A percentile compares a stretch with the other conserved stretches of the same genome.
Evolutionary conservation across 2,113 vertebrate genomes (phyloP).

Genomic region (Cynocephalus volans): DNA sequence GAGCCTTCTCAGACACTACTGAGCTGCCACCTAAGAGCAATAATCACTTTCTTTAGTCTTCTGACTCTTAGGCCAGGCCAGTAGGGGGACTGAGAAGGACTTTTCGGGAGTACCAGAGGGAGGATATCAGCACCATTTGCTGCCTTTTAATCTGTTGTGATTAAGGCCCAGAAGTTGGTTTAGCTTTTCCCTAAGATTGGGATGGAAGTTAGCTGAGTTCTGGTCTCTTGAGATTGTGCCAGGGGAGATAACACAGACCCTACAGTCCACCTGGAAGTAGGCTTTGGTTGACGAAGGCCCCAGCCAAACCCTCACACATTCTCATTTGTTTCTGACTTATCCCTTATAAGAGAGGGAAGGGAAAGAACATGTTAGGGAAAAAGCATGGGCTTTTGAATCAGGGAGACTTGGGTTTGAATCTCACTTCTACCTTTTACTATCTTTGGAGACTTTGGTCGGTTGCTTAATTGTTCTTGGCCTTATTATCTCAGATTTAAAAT

Average conservation of each 20-base stretch:
- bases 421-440: slow-evolving; percentile 29
- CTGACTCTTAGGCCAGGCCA: background rate
- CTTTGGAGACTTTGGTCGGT: background rate
- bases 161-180: background rate
- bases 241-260: background rate
- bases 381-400: background rate
- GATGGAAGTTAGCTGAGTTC: background rate
- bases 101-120: background rate
- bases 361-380: background rate
- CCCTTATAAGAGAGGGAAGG: slow-evolving; percentile 3
- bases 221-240: background rate
- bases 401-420: background rate
- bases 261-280: background rate
- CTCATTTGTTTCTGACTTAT: slow-evolving; percentile 26
- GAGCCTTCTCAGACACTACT: background rate
- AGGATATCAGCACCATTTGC: background rate
- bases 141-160: slow-evolving; percentile 45
- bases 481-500: slow-evolving; percentile 53
- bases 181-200: background rate
- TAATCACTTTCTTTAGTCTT: background rate
- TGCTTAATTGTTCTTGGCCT: slow-evolving; percentile 2
- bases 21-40: background rate
- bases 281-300: background rate
- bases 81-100: background rate
- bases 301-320: background rate